Percentiles rank a stretch among this genome's conserved stretches.
Evolutionary conservation across 2,888 invertebrate species (phyloP).

Genomic region (Calameuta idolon): DNA sequence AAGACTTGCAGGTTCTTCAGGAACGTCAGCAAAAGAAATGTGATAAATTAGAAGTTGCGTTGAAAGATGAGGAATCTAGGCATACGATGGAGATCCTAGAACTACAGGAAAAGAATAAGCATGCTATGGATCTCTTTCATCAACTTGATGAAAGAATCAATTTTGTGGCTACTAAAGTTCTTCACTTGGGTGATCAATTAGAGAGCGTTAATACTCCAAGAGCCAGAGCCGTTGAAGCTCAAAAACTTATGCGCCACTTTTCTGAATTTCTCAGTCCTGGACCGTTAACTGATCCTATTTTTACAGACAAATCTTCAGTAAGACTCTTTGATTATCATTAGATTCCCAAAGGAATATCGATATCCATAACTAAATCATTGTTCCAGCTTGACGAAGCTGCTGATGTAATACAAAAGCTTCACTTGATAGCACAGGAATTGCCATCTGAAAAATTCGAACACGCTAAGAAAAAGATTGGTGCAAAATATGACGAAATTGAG

Average conservation of each 20-base stretch:
- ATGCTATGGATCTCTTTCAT: slow-evolving; percentile 88
- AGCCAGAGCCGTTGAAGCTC: slow-evolving; percentile 94
- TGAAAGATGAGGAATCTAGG: slow-evolving; percentile 87
- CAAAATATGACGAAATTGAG: slow-evolving; percentile 92
- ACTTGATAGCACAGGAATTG: slow-evolving; percentile 94
- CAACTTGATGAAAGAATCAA: slow-evolving; percentile 96
- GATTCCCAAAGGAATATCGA: not conserved
- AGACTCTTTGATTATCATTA: slow-evolving; percentile 24
- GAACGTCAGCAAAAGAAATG: slow-evolving; percentile 90
- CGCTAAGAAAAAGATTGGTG: slow-evolving; percentile 86
- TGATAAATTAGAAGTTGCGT: slow-evolving; percentile 81
- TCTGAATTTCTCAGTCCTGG: slow-evolving; percentile 91
- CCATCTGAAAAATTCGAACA: slow-evolving; percentile 88
- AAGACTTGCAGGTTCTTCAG: slow-evolving; percentile 81
- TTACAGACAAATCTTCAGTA: slow-evolving; percentile 86
- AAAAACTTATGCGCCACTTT: slow-evolving; percentile 91
- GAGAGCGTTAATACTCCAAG: slow-evolving; percentile 97
- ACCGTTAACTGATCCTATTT: slow-evolving; percentile 85
- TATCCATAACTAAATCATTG: slow-evolving; percentile 17
- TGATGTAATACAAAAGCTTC: slow-evolving; percentile 96
- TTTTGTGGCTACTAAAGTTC: slow-evolving; percentile 95
- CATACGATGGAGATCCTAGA: slow-evolving; percentile 85
- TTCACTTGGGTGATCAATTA: slow-evolving; percentile 98
- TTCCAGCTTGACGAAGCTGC: slow-evolving; percentile 92
- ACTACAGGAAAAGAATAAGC: slow-evolving; percentile 88